Evolutionary conservation across 2,113 vertebrate genomes (phyloP).

Genomic region (Cynocephalus volans): DNA sequence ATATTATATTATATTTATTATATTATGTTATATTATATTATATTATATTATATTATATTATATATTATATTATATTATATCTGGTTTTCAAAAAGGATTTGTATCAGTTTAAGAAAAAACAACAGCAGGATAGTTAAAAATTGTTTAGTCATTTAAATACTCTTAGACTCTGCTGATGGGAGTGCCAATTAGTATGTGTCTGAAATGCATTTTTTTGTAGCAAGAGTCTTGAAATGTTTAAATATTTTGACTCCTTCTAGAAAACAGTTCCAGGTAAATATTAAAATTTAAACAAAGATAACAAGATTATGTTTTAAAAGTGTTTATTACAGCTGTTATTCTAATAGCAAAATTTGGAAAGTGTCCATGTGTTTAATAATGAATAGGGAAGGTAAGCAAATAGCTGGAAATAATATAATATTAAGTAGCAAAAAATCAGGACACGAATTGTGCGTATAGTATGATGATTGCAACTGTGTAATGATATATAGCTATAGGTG

Average conservation of each 20-base stretch:
- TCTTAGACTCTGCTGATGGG: neutral
- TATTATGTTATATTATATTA: neutral
- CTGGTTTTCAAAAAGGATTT: neutral
- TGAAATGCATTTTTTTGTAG: conserved; percentile 14
- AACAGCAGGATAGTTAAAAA: neutral
- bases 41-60: neutral
- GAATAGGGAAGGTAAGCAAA: neutral
- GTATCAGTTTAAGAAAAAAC: neutral
- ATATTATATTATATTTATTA: neutral
- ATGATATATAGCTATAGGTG: neutral
- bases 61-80: neutral
- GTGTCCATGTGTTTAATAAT: neutral
- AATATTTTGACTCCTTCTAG: conserved; percentile 10
- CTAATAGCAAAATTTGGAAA: neutral
- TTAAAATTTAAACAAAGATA: conserved; percentile 4
- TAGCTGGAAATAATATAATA: neutral
- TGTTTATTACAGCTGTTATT: neutral
- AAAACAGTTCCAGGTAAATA: neutral
- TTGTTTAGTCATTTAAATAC: neutral
- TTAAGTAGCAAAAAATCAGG: neutral
- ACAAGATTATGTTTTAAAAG: neutral
- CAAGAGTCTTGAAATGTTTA: conserved; percentile 6
- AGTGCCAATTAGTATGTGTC: neutral
- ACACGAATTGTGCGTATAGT: neutral
- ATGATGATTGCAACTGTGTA: neutral